Evolutionary conservation across 2,888 invertebrate genomes (phyloP).

Genomic region (Drosophila robusta): DNA sequence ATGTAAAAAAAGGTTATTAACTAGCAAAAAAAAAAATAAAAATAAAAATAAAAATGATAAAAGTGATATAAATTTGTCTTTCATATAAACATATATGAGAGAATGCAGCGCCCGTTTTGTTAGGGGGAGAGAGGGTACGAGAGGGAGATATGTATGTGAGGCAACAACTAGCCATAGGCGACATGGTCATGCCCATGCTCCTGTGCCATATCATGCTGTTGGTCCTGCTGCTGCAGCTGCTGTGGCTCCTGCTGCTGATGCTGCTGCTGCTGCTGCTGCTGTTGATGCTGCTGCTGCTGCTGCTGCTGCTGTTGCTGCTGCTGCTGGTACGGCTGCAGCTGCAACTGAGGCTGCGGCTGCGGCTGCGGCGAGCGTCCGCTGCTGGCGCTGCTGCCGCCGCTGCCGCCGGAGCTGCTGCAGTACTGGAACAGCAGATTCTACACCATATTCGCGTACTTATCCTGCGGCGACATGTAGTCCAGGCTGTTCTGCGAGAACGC

Average conservation of each 20-base stretch:
- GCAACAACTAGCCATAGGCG: constrained; percentile 44
- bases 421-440: constrained; percentile 85
- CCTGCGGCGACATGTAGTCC: constrained; percentile 85
- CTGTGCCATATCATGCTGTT: constrained; percentile 41
- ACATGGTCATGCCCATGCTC: constrained; percentile 52
- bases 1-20: constrained; percentile 50
- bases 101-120: constrained; percentile 41
- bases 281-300: constrained; percentile 30
- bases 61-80: constrained; percentile 9
- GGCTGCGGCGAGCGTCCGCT: constrained; percentile 53
- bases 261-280: constrained; percentile 9
- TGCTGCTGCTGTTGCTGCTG: constrained; percentile 28
- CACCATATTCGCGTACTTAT: constrained; percentile 85
- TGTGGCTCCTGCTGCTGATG: constrained; percentile 26
- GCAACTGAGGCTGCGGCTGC: constrained; percentile 13
- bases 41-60: constrained; percentile 33
- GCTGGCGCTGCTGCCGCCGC: constrained; percentile 59
- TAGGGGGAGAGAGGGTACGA: not conserved
- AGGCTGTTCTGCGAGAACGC: constrained; percentile 85
- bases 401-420: constrained; percentile 71
- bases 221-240: constrained; percentile 34
- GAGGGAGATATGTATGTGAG: constrained; percentile 37
- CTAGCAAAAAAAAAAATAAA: constrained; percentile 46
- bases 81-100: constrained; percentile 6
- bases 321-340: constrained; percentile 40